phyloP scores from a whole-genome alignment of 1,140 invertebrate genomes.

The Scaptomyza graminum region DNA sequence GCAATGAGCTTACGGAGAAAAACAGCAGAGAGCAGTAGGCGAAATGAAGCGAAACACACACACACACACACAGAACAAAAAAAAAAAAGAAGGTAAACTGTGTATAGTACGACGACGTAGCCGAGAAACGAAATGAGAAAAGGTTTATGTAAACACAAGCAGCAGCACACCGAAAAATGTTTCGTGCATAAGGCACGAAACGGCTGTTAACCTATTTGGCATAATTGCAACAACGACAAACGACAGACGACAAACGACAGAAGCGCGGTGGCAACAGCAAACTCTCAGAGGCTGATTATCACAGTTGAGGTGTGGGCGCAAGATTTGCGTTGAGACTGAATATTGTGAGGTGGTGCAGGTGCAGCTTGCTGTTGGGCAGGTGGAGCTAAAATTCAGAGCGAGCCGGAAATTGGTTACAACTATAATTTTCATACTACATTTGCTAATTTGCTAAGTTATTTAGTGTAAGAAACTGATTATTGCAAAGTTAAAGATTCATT shows the following conservation, averaged over 20 bases:
- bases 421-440: not conserved
- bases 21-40: conserved; percentile 28
- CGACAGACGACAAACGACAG: no score
- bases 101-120: not conserved
- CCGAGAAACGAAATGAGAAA: conserved; percentile 55
- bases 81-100: conserved; percentile 23
- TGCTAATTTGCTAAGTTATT: no score
- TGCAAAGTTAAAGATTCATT: no score
- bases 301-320: conserved; percentile 7
- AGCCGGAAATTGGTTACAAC: not conserved
- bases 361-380: not conserved
- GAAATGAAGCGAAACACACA: conserved; percentile 29
- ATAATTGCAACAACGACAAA: conserved; percentile 59
- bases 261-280: conserved; percentile 43
- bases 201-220: conserved; percentile 78
- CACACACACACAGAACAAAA: conserved; percentile 11
- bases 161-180: conserved; percentile 41
- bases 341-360: conserved; percentile 3
- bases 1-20: conserved; percentile 45
- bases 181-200: conserved; percentile 74
- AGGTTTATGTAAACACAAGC: conserved; percentile 76
- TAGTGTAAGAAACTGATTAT: no score
- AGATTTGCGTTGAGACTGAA: not conserved
- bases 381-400: not conserved
- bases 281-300: conserved; percentile 53